Evolutionary conservation across 2,888 invertebrate species (phyloP), one percentile per base, ranked within the genome.

Genomic region (Agrotis clavis): DNA sequence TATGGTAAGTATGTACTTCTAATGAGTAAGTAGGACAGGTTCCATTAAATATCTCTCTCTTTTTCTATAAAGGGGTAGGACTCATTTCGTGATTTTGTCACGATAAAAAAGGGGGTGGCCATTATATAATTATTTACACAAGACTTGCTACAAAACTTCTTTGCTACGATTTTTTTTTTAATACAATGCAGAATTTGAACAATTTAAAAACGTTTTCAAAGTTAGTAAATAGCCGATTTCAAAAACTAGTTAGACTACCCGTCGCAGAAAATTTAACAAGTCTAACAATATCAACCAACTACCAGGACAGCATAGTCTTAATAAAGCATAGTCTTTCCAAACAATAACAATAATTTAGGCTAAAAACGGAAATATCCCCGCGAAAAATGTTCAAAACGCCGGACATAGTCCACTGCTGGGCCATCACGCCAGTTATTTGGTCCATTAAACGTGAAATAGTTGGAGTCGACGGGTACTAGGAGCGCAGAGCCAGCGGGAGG

Each of bases 391-490:
- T 89, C 89, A 91, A 92, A 92, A 90, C 87, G 87, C 87, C 89
- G 91, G 92, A 91, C 91, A 86, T 90, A 90, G 92, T 69, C 87
- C 84, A 85, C 91, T 88, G 87, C 80, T 86, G 88, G 90, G n/a
- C 91, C 90, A 93, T 93, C 94, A 90, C 87, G 90, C 88, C 92
- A 92, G 93, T 93, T 94, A 94, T 92, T 92, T 92, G 95, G 93
- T 89, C 95, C 94, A 95, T 95, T 95, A 92, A 95, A 95, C 94
- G 90, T 95, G 93, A 95, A 94, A 95, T 94, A 94, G 92, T 93
- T 93, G 90, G 87, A 82, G 83, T 74, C 81, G 67, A 68, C 75
- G 76, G 70, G 79, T 83, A 85, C 85, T 62, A 86, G 87, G 86
- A 83, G 84, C 66, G 79, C 80, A 85, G 75, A 81, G 75, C 79